A percentile compares a stretch with the other conserved stretches of the same genome.
These are phyloP conservation scores for Tetrapedia diversipes DNA, from an alignment of 2,888 invertebrate species.

Conservation along the genomic window DNA sequence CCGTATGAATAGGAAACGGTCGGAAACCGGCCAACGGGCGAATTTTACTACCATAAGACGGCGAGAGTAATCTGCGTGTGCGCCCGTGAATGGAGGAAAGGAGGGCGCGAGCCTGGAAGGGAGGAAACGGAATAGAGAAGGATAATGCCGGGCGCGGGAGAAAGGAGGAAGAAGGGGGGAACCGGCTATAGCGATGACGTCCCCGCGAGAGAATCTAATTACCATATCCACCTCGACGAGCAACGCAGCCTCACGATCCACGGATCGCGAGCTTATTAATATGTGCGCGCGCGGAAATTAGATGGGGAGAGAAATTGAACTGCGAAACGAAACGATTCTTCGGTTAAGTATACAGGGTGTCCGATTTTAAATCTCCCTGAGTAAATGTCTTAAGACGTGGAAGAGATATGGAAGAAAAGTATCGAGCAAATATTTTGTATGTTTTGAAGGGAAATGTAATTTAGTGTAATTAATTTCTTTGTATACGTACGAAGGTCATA, in stretches of 20 bases:
- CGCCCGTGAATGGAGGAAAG: conserved; percentile 38
- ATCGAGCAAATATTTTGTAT: too few relatives aligned
- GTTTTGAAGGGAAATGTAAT: too few relatives aligned
- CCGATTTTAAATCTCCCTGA: too few relatives aligned
- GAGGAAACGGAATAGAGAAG: conserved; percentile 38
- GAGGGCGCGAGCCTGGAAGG: conserved; percentile 20
- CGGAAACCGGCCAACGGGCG: conserved; percentile 40
- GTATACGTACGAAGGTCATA: too few relatives aligned
- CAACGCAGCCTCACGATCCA: conserved; percentile 34
- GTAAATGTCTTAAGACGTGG: too few relatives aligned
- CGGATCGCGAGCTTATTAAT: conserved; percentile 45
- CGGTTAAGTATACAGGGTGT: neutral
- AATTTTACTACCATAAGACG: conserved; percentile 58
- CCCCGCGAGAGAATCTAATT: conserved; percentile 70
- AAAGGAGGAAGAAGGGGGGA: conserved; percentile 32
- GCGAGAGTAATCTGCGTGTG: conserved; percentile 37
- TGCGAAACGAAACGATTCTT: neutral
- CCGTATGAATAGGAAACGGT: conserved; percentile 58
- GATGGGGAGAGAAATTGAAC: neutral
- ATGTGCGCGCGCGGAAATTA: neutral
- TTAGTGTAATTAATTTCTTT: too few relatives aligned
- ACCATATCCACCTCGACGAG: conserved; percentile 67
- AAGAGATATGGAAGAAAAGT: too few relatives aligned
- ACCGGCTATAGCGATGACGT: conserved; percentile 68
- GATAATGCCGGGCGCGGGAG: neutral